Evolutionary conservation across 35 echinoderm and acorn worm genomes (phyloP), one percentile per base, ranked within the genome.

Genomic region (Strongylocentrotus purpuratus): DNA sequence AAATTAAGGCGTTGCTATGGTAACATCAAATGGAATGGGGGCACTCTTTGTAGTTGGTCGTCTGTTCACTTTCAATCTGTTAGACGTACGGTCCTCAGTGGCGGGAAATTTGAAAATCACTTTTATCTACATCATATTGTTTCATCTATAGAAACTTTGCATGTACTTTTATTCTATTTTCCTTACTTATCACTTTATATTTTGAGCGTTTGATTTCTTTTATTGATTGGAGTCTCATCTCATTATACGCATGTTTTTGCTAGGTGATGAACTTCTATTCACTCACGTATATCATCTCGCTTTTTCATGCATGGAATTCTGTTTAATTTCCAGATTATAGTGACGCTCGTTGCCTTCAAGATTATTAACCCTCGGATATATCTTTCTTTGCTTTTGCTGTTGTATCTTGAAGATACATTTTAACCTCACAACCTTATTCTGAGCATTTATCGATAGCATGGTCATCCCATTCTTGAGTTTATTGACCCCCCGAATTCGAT

Each of bases 181-280:
- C 65, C 28, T 78, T 78, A 78, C 65, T 78, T 78, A 55, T 55
- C 50, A 55, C 50, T 78, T 8, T 78, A 78, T 78, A 78, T 28
- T 78, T 78, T 78, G 15, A n/a, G 65, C 22, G 65, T 78, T 78
- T 78, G 20, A 78, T 78, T 78, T 78, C 18, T 78, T 4, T 28
- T 78, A 59, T 78, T 78, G 65, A 78, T 4, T 78, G 65, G 65
- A 78, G 65, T 28, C 7, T 78, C 28, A 78, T 78, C 28, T 78
- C 65, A 78, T 78, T 78, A 78, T 78, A 78, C 65, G 65, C 65
- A 78, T 78, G 65, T 28, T 78, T 78, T 78, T 78, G 65, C 65
- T n/a, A 28, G 65, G 65, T n/a, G 65, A 78, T 28, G 65, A 78
- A 22, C 28, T 28, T 28, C 18, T n/a, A 28, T 28, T 78, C 65